A percentile compares a stretch with the other conserved stretches of the same genome.
phyloP scores from a whole-genome alignment of 2,113 vertebrate species.

The Cnemophilus loriae region DNA sequence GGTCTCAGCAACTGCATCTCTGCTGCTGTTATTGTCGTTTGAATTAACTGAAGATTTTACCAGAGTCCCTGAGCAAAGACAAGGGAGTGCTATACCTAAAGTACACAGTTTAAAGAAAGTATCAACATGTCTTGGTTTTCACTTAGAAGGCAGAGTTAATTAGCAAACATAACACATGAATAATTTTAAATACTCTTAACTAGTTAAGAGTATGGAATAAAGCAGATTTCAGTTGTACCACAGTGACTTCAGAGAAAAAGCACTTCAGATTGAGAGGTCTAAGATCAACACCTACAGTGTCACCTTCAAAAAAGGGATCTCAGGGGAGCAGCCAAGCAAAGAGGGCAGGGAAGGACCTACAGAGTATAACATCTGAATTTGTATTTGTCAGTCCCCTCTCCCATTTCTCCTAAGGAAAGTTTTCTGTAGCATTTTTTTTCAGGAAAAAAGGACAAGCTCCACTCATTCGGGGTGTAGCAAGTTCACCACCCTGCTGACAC shows the following conservation, averaged over 20 bases:
- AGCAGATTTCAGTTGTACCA: not conserved
- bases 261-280: not conserved
- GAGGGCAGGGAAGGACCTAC: not conserved
- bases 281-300: not conserved
- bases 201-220: not conserved
- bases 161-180: not conserved
- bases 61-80: not conserved
- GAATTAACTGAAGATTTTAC: not conserved
- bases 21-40: not conserved
- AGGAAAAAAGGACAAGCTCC: not conserved
- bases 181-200: not conserved
- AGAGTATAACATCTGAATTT: rapidly evolving
- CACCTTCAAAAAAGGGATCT: not conserved
- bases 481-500: not conserved
- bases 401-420: not conserved
- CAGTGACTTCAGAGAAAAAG: not conserved
- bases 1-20: not conserved
- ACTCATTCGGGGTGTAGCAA: not conserved
- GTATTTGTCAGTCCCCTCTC: not conserved
- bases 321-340: not conserved
- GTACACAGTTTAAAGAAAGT: not conserved
- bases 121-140: not conserved
- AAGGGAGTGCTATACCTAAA: not conserved
- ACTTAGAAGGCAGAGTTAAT: not conserved
- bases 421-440: not conserved